A percentile compares a stretch with the other conserved stretches of the same genome.
Conservation (phyloP, 1,140 invertebrate genomes). For the Drosophila parabipectinata region DNA sequence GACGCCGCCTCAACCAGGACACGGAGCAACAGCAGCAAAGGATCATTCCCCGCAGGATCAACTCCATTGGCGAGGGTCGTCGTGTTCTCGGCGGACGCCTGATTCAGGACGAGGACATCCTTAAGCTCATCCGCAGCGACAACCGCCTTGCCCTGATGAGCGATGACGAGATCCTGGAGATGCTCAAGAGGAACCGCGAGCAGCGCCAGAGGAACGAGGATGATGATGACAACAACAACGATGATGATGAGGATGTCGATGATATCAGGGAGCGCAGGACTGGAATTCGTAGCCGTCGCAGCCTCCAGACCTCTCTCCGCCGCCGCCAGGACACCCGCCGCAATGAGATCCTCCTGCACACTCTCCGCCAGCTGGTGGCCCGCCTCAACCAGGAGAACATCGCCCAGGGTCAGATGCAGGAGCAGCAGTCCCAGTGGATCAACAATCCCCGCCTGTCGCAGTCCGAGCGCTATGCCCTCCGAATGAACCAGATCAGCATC, state of each 20-base stretch:
- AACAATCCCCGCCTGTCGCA: conserved; percentile 37
- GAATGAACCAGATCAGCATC: conserved; percentile 52
- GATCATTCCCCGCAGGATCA: conserved; percentile 16
- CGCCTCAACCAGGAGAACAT: conserved; percentile 69
- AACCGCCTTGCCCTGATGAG: conserved; percentile 39
- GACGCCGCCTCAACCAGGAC: conserved; percentile 48
- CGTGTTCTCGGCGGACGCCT: conserved; percentile 36
- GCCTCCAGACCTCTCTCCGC: conserved; percentile 16
- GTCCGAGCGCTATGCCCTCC: conserved; percentile 39
- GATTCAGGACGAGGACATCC: conserved; percentile 52
- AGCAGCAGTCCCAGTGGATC: conserved; percentile 6
- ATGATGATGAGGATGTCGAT: conserved; percentile 9
- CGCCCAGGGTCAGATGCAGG: conserved; percentile 14
- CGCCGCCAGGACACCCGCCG: conserved; percentile 26
- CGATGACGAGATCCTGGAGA: conserved; percentile 56
- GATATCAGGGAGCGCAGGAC: conserved; percentile 10
- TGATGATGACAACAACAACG: conserved; percentile 9
- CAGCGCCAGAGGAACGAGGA: conserved; percentile 9
- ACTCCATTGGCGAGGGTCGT: conserved; percentile 52
- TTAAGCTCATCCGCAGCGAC: conserved; percentile 50
- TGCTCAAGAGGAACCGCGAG: conserved; percentile 49
- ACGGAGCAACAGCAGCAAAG: conserved; percentile 26
- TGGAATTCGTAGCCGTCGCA: conserved; percentile 52
- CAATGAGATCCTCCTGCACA: conserved; percentile 59
- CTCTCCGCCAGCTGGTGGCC: conserved; percentile 60